phyloP scores from a whole-genome alignment of 2,888 invertebrate genomes.

The Malthinus flaveolus region DNA sequence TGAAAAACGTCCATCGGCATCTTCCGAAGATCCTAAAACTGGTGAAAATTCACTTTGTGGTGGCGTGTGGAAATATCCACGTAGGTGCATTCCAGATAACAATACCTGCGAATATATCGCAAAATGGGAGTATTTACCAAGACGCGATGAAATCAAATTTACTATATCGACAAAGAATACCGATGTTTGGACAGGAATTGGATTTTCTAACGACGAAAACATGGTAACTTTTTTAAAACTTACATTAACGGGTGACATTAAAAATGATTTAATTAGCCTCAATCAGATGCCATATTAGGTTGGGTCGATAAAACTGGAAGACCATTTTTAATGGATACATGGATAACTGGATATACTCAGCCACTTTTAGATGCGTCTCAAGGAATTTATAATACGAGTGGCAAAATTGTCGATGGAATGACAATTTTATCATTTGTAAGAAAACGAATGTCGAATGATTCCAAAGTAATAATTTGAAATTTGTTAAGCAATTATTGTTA shows the following conservation, averaged over 20 bases:
- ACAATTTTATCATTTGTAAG: slow-evolving; percentile 79
- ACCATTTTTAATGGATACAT: slow-evolving; percentile 87
- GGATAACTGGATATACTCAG: slow-evolving; percentile 78
- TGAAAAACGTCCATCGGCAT: slow-evolving; percentile 52
- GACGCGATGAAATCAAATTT: slow-evolving; percentile 76
- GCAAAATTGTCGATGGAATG: slow-evolving; percentile 72
- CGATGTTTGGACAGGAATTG: slow-evolving; percentile 88
- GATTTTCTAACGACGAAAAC: slow-evolving; percentile 79
- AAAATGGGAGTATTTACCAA: slow-evolving; percentile 74
- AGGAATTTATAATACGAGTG: slow-evolving; percentile 71
- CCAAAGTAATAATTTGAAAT: slow-evolving; percentile 43
- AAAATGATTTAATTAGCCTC: slow-evolving; percentile 67
- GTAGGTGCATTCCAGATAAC: slow-evolving; percentile 65
- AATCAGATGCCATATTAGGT: slow-evolving; percentile 86
- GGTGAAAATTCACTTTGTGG: slow-evolving; percentile 64
- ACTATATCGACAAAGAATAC: slow-evolving; percentile 77
- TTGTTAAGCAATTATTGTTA: neutral
- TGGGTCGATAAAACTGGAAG: slow-evolving; percentile 83
- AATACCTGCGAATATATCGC: slow-evolving; percentile 80
- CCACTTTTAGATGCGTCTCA: slow-evolving; percentile 75
- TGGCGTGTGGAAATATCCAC: slow-evolving; percentile 78
- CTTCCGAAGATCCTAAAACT: slow-evolving; percentile 49
- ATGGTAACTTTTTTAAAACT: slow-evolving; percentile 63
- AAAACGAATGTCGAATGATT: slow-evolving; percentile 75
- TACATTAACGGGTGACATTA: slow-evolving; percentile 15